Base-by-base conservation (phyloP, 2,113 vertebrate genomes). In the Poeciliopsis occidentalis region DNA sequence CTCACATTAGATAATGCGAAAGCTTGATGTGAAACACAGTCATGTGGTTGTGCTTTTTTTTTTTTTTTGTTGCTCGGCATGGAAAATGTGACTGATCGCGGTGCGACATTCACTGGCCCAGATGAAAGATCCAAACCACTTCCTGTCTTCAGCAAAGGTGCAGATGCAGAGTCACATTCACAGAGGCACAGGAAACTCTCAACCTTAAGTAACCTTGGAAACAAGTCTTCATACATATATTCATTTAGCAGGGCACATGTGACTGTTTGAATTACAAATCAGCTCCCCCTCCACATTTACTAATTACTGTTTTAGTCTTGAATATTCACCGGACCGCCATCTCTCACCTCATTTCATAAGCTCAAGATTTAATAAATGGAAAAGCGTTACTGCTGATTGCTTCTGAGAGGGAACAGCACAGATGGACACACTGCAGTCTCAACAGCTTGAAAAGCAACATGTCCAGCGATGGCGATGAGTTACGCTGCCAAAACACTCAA, bases 361-460 rank as follows among this genome's bases (percentile, higher is more conserved):
- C 68, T 63, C 71, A 67, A 68, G 66, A 76, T 82, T 84, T 72
- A 71, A 79, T 73, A 88, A 72, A 82, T 51, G 66, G 39, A 37
- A 61, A 78, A 81, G 12, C 11, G 76, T 73, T 82, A 67, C 67
- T 85, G 7, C 64, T 73, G 73, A 85, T 79, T 69, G 75, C 86
- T 88, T 87, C 61, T 61, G 47, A 69, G 75, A 82, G 73, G 69
- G 80, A 89, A 80, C 71, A 67, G 91, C 90, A 91, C 93, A 93
- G 91, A 94, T 94, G 92, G 92, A 80, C 79, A 75, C 4, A 88
- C 88, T 91, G 92, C 91, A 90, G 83, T 85, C 81, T 71, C 51
- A 92, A 92, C 92, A 94, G 92, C 93, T 93, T 93, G 93, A 91
- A 87, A 90, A 92, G 84, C 89, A 91, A 92, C 92, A 92, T 92